These are phyloP conservation scores for Drosophila antonietae DNA, from an alignment of 2,888 invertebrate genomes.

Conservation along the genomic window DNA sequence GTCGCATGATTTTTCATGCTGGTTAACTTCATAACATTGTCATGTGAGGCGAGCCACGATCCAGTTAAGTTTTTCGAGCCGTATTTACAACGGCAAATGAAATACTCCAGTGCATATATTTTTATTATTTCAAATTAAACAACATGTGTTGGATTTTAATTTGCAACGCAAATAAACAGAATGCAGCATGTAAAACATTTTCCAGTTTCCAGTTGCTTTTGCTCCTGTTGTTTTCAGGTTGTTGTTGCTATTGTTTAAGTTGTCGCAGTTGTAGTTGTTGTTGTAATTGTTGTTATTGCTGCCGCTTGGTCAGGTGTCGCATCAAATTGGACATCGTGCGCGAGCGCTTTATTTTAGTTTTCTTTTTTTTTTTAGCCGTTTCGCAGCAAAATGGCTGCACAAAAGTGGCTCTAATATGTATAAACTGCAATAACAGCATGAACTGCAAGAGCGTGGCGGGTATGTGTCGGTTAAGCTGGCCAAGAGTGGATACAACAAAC, in stretches of 20 bases:
- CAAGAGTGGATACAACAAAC: conserved; percentile 49
- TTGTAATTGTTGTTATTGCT: conserved; percentile 14
- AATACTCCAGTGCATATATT: conserved; percentile 19
- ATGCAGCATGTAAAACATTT: conserved; percentile 70
- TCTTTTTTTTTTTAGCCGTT: conserved; percentile 18
- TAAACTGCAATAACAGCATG: conserved; percentile 68
- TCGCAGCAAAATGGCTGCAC: conserved; percentile 38
- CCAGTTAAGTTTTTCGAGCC: conserved; percentile 32
- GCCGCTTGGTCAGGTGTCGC: conserved; percentile 66
- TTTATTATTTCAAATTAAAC: conserved; percentile 70
- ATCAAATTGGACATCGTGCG: conserved; percentile 69
- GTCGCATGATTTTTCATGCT: conserved; percentile 71
- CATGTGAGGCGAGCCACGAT: conserved; percentile 16
- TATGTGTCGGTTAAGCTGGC: conserved; percentile 12
- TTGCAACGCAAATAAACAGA: conserved; percentile 69
- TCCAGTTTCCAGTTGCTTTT: conserved; percentile 20
- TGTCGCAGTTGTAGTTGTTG: conserved; percentile 6
- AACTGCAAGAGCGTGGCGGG: conserved; percentile 13
- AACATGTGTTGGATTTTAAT: conserved; percentile 76
- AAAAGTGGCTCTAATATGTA: conserved; percentile 78
- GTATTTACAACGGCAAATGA: conserved; percentile 11
- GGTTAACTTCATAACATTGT: conserved; percentile 64
- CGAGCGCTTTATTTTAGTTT: conserved; percentile 10
- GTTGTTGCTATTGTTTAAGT: conserved; percentile 1
- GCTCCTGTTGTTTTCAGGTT: conserved; percentile 13